Evolutionary conservation across 1,140 invertebrate genomes (phyloP).

Genomic region (Helicoverpa zea): DNA sequence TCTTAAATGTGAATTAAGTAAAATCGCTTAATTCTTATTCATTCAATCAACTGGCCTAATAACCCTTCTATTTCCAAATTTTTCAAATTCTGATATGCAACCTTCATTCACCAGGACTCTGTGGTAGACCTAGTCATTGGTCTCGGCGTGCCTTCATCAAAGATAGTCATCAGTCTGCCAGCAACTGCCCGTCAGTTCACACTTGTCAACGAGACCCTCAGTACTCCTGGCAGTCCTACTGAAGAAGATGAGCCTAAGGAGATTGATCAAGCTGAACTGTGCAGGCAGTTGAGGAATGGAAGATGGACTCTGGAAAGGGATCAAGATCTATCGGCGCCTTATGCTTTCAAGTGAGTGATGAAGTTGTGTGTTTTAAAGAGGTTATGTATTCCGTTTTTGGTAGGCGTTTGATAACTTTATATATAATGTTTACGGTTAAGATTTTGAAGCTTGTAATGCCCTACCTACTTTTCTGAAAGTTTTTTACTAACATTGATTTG

Average conservation of each 20-base stretch:
- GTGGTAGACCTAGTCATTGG: slow-evolving; percentile 91
- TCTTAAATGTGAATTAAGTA: no score
- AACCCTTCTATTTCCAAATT: not conserved
- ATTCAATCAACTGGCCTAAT: not conserved
- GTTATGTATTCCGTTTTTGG: not conserved
- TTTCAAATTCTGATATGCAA: not conserved
- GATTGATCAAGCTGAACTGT: slow-evolving; percentile 89
- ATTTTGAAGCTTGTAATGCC: no score
- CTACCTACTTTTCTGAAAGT: no score
- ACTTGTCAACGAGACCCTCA: slow-evolving; percentile 89
- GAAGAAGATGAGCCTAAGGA: slow-evolving; percentile 86
- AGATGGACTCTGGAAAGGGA: slow-evolving; percentile 93
- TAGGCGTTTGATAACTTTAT: slow-evolving; percentile 1
- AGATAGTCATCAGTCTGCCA: slow-evolving; percentile 91
- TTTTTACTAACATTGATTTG: no score
- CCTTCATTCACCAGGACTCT: slow-evolving; percentile 88
- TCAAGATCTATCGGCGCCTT: slow-evolving; percentile 92
- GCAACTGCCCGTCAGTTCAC: slow-evolving; percentile 90
- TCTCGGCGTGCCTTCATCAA: slow-evolving; percentile 90
- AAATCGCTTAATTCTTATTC: no score
- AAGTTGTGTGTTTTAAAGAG: not conserved
- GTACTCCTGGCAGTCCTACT: slow-evolving; percentile 90
- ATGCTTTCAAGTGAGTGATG: slow-evolving; percentile 89
- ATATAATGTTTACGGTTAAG: not conserved
- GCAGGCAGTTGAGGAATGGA: slow-evolving; percentile 88